Evolutionary conservation across 2,888 invertebrate genomes (phyloP).

Genomic region (Sipha maydis): DNA sequence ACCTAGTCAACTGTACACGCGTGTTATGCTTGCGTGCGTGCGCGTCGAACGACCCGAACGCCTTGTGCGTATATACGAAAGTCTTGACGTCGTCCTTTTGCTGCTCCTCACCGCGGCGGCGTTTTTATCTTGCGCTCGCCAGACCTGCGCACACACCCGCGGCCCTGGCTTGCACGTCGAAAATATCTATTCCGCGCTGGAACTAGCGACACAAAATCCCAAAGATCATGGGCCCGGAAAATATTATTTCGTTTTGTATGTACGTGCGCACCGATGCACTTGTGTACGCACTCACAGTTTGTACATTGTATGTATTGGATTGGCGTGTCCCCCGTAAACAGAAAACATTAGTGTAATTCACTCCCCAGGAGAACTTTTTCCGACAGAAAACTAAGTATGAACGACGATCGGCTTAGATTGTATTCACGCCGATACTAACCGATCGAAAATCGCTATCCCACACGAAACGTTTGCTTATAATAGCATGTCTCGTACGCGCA

Average conservation of each 20-base stretch:
- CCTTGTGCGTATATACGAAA: slow-evolving; percentile 4
- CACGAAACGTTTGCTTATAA: too few species aligned
- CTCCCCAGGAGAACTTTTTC: not conserved
- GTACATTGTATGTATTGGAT: too few species aligned
- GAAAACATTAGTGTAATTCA: not conserved
- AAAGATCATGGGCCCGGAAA: slow-evolving; percentile 35
- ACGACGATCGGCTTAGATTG: too few species aligned
- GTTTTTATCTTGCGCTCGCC: slow-evolving; percentile 44
- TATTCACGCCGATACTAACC: too few species aligned
- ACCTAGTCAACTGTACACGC: slow-evolving; percentile 41
- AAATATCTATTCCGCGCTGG: too few species aligned
- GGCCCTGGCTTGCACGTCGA: not conserved
- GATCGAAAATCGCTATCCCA: too few species aligned
- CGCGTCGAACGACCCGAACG: not conserved
- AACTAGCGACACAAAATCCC: too few species aligned
- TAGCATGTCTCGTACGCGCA: too few species aligned
- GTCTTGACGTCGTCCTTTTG: not conserved
- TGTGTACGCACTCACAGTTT: too few species aligned
- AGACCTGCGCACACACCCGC: not conserved
- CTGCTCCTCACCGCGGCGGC: not conserved
- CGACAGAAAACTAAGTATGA: not conserved
- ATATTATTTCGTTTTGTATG: slow-evolving; percentile 26
- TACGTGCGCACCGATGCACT: too few species aligned
- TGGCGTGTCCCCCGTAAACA: not conserved
- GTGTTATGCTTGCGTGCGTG: not conserved